phyloP scores from a whole-genome alignment of 2,797 vertebrate species.

The Australoheros facetus region DNA sequence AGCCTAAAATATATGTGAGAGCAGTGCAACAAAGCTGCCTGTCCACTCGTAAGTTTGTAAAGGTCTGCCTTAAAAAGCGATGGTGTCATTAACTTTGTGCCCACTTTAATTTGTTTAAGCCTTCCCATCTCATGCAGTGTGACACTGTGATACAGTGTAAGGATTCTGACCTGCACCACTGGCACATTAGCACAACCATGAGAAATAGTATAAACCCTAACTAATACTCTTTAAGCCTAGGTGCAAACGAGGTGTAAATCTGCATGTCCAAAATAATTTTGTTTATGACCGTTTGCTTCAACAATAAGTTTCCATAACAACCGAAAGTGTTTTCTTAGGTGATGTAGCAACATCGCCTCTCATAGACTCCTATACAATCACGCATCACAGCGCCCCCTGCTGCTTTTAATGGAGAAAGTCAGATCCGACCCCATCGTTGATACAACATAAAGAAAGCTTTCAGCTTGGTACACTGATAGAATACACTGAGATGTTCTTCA shows the following conservation, averaged over 20 bases:
- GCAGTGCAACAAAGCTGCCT: constrained; percentile 41
- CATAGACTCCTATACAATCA: too few species aligned
- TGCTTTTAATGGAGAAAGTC: too few species aligned
- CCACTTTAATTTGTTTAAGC: constrained; percentile 28
- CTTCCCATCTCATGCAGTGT: background rate
- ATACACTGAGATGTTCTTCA: background rate
- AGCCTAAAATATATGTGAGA: constrained; percentile 77
- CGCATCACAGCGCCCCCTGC: too few species aligned
- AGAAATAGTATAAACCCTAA: background rate
- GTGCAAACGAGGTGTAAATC: background rate
- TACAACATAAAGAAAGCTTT: background rate
- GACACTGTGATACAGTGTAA: too few species aligned
- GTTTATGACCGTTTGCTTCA: background rate
- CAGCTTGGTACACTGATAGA: background rate
- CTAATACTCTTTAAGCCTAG: background rate
- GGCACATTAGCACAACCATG: too few species aligned
- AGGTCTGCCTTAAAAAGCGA: constrained; percentile 27
- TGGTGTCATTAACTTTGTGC: constrained; percentile 51
- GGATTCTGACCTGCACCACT: too few species aligned
- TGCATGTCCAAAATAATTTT: background rate
- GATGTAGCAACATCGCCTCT: too few species aligned
- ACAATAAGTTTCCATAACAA: background rate
- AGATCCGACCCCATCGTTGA: background rate
- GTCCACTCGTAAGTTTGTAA: constrained; percentile 45
- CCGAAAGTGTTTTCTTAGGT: background rate